Percentiles rank a stretch among this genome's conserved stretches.
These are phyloP conservation scores for Tribolium castaneum DNA, from an alignment of 1,140 invertebrate species.

Conservation along the genomic window DNA sequence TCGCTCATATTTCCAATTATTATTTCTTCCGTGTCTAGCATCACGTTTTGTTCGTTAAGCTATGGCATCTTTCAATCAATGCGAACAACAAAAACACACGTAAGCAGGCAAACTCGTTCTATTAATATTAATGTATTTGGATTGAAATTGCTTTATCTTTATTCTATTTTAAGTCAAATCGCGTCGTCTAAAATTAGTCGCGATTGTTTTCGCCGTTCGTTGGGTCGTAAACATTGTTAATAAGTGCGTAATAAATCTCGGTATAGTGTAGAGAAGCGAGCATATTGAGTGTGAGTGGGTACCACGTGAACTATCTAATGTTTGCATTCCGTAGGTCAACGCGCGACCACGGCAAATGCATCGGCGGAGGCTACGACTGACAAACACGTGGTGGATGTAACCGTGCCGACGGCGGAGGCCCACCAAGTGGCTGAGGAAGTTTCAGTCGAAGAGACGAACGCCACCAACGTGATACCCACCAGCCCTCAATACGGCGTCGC, in stretches of 20 bases:
- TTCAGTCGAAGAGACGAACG: conserved; percentile 49
- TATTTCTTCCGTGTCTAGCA: neutral
- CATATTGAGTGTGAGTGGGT: conserved; percentile 57
- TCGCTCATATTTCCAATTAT: neutral
- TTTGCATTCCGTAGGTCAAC: conserved; percentile 64
- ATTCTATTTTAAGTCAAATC: conserved; percentile 32
- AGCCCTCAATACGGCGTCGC: conserved; percentile 64
- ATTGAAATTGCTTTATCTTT: conserved; percentile 8
- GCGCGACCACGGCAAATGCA: conserved; percentile 62
- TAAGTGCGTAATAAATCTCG: neutral
- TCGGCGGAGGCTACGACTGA: conserved; percentile 52
- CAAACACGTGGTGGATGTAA: conserved; percentile 39
- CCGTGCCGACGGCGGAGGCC: conserved; percentile 25
- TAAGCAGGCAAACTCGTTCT: conserved; percentile 32
- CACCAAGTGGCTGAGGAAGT: conserved; percentile 40
- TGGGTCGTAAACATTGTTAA: neutral
- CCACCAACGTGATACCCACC: conserved; percentile 62
- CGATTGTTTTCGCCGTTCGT: neutral
- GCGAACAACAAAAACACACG: conserved; percentile 5
- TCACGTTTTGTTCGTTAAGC: neutral
- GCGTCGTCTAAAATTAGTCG: conserved; percentile 3
- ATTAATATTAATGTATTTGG: conserved; percentile 22
- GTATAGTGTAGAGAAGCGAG: conserved; percentile 10
- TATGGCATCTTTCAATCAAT: neutral
- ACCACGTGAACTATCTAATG: conserved; percentile 42